Evolutionary conservation across 1,140 invertebrate genomes (phyloP), one percentile per base, ranked within the genome.

Genomic region (Andrena cerasifolii): DNA sequence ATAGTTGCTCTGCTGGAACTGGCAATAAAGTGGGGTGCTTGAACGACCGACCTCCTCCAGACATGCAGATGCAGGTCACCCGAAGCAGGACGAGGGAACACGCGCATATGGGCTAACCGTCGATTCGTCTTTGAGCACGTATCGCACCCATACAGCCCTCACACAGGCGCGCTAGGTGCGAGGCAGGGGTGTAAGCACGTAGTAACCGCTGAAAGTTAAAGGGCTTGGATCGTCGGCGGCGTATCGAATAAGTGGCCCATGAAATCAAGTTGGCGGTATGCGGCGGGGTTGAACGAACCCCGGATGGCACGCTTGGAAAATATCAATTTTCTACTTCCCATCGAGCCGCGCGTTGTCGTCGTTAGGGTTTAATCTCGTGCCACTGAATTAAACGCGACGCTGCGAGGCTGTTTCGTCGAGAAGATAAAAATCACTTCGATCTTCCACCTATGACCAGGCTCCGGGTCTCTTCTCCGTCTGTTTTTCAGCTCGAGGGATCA

Each of bases 91-190:
- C n/a, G n/a, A n/a, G n/a, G 16, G 28, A 33, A n/a, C 18, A 56
- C 40, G 40, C 59, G 45, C 7, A n/a, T 33, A 8, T 31, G 5
- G 56, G 24, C 26, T n/a, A 43, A 54, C 51, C 62, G 36, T 43
- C 61, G 36, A 76, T 78, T 77, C 59, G 49, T 71, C 66, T 80
- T 70, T 54, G 66, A 70, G 49, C 26, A 33, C 45, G n/a, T n/a
- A 28, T 28, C 28, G 6, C 28, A n/a, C n/a, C n/a, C 28, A 18
- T 33, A 26, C 3, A 7, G 7, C 4, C 28, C 28, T 18, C 28
- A 58, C 28, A 33, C n/a, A n/a, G n/a, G n/a, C n/a, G n/a, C n/a
- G n/a, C n/a, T n/a, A n/a, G 54, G 28, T n/a, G 28, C 6, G 18
- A 6, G 3, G 10, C 28, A 33, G 54, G n/a, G 4, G 28, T 6